Conservation (phyloP, 1,140 invertebrate genomes). For the Paraescarpia echinospica region DNA sequence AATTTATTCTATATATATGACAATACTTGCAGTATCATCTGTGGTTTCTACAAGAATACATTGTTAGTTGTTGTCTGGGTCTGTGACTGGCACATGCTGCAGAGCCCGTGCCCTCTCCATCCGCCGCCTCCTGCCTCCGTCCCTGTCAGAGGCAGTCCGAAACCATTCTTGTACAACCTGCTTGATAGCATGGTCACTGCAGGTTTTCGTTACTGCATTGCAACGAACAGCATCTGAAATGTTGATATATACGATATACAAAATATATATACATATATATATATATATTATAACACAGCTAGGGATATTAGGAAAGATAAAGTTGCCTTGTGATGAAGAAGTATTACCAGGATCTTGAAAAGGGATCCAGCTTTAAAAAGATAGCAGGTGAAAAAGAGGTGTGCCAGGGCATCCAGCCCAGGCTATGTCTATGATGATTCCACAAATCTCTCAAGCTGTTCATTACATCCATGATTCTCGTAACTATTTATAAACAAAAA, state of each 20-base stretch:
- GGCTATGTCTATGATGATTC: neutral
- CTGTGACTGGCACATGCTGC: neutral
- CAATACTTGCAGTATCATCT: too few relatives aligned
- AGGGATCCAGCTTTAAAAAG: neutral
- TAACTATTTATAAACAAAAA: neutral
- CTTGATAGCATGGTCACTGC: neutral
- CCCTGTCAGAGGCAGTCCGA: neutral
- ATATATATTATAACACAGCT: neutral
- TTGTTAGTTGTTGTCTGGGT: too few relatives aligned
- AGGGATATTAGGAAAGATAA: neutral
- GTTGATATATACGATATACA: neutral
- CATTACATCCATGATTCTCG: neutral
- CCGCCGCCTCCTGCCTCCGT: neutral
- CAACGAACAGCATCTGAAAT: slow-evolving; percentile 16
- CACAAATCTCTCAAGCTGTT: neutral
- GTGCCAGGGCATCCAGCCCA: neutral
- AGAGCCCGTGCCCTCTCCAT: neutral
- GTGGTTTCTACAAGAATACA: too few relatives aligned
- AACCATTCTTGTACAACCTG: neutral
- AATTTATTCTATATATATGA: too few relatives aligned
- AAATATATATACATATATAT: neutral
- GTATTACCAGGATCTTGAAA: neutral
- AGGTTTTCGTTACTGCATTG: neutral
- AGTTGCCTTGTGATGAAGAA: neutral
- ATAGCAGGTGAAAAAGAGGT: neutral